phyloP scores from a whole-genome alignment of 2,797 vertebrate genomes.

The Myiotriccus ornatus region DNA sequence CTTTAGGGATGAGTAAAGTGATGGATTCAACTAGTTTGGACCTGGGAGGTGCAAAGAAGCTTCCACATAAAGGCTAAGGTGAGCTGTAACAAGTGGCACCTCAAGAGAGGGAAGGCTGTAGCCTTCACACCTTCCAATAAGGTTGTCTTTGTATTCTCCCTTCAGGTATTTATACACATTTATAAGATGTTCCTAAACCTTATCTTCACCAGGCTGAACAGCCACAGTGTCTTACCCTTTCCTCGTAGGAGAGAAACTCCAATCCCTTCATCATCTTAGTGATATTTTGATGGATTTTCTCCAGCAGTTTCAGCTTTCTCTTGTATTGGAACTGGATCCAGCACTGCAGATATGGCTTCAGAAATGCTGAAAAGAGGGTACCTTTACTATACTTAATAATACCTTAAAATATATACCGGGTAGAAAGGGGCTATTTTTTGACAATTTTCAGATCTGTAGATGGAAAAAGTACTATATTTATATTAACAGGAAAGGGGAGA shows the following conservation, averaged over 20 bases:
- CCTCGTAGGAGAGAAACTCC: background rate
- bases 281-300: background rate
- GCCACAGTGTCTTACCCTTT: background rate
- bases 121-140: background rate
- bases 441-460: background rate
- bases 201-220: background rate
- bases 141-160: background rate
- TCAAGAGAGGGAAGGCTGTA: background rate
- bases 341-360: background rate
- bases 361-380: background rate
- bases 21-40: background rate
- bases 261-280: background rate
- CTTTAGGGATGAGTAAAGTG: background rate
- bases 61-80: background rate
- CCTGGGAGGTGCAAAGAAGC: background rate
- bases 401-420: background rate
- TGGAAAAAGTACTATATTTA: background rate
- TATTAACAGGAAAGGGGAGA: background rate
- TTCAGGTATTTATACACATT: background rate
- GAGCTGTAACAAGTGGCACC: background rate
- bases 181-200: background rate
- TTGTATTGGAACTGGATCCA: background rate
- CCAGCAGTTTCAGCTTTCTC: background rate
- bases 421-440: background rate
- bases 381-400: background rate